Percentiles rank a stretch among this genome's conserved stretches.
These are phyloP conservation scores for Perca schrenkii DNA, from an alignment of 2,113 vertebrate genomes.

Conservation along the genomic window DNA sequence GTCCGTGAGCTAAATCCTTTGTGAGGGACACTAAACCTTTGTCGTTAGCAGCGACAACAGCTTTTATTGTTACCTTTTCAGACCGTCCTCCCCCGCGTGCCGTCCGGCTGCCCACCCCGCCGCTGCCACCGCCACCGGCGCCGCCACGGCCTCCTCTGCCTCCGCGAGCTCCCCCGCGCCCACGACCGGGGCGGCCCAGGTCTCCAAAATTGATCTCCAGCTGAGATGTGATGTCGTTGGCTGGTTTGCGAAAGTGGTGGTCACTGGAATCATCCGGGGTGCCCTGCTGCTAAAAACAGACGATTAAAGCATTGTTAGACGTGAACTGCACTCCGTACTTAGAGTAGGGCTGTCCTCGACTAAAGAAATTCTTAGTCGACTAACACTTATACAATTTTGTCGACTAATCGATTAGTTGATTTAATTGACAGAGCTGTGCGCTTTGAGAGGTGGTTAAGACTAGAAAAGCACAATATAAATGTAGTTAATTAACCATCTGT, in stretches of 20 bases:
- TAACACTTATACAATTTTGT: no score
- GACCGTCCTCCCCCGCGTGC: slow-evolving; percentile 92
- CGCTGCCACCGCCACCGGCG: slow-evolving; percentile 88
- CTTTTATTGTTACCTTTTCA: slow-evolving; percentile 90
- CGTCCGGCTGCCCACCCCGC: slow-evolving; percentile 82
- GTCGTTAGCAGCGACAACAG: slow-evolving; percentile 18
- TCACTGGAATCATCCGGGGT: slow-evolving; percentile 91
- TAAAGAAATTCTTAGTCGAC: no score
- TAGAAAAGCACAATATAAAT: no score
- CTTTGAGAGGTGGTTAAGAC: no score
- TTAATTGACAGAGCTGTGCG: no score
- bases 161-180: slow-evolving; percentile 92
- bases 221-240: slow-evolving; percentile 99
- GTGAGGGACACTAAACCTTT: slow-evolving; percentile 50
- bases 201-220: slow-evolving; percentile 99
- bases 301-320: neutral
- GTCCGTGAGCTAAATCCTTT: slow-evolving; percentile 28
- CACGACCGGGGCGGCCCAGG: slow-evolving; percentile 95
- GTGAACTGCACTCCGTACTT: neutral
- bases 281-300: slow-evolving; percentile 68
- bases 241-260: slow-evolving; percentile 98
- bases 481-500: no score
- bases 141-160: slow-evolving; percentile 91
- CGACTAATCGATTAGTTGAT: no score
- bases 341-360: no score